A percentile compares a stretch with the other conserved stretches of the same genome.
Evolutionary conservation across 2,888 invertebrate genomes (phyloP).

Genomic region (Muscina levida): DNA sequence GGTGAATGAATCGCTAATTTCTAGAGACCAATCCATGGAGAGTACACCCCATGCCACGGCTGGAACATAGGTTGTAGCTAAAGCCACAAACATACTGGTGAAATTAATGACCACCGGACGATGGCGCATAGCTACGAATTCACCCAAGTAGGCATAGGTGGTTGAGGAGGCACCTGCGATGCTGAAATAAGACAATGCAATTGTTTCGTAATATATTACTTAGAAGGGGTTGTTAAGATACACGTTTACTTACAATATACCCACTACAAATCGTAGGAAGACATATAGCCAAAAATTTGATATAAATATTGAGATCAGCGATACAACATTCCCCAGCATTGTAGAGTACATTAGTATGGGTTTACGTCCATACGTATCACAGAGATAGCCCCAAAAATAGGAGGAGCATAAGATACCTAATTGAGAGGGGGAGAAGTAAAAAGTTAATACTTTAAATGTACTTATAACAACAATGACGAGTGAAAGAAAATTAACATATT

Average conservation of each 20-base stretch:
- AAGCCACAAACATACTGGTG: slow-evolving; percentile 78
- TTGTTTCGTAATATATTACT: too few species aligned
- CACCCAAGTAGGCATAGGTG: slow-evolving; percentile 80
- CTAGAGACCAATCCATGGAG: slow-evolving; percentile 74
- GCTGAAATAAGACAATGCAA: slow-evolving; percentile 68
- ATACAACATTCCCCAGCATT: slow-evolving; percentile 80
- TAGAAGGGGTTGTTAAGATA: too few species aligned
- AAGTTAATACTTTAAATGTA: background rate
- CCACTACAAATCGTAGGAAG: slow-evolving; percentile 81
- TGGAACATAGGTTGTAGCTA: slow-evolving; percentile 76
- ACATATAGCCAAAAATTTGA: slow-evolving; percentile 81
- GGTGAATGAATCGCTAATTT: slow-evolving; percentile 70
- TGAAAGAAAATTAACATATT: too few species aligned
- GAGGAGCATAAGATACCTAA: slow-evolving; percentile 82
- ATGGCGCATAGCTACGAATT: slow-evolving; percentile 77
- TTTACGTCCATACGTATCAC: slow-evolving; percentile 82
- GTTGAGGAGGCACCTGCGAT: slow-evolving; percentile 79
- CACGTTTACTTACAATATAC: slow-evolving; percentile 80
- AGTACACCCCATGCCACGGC: slow-evolving; percentile 77
- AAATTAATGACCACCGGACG: slow-evolving; percentile 78
- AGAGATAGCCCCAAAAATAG: slow-evolving; percentile 83
- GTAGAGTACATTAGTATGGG: slow-evolving; percentile 81
- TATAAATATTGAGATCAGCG: slow-evolving; percentile 81
- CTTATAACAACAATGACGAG: too few species aligned
- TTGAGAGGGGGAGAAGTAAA: slow-evolving; percentile 52